A percentile compares a stretch with the other conserved stretches of the same genome.
Conservation (phyloP, 1,140 invertebrate genomes). For the Lordiphosa collinella region DNA sequence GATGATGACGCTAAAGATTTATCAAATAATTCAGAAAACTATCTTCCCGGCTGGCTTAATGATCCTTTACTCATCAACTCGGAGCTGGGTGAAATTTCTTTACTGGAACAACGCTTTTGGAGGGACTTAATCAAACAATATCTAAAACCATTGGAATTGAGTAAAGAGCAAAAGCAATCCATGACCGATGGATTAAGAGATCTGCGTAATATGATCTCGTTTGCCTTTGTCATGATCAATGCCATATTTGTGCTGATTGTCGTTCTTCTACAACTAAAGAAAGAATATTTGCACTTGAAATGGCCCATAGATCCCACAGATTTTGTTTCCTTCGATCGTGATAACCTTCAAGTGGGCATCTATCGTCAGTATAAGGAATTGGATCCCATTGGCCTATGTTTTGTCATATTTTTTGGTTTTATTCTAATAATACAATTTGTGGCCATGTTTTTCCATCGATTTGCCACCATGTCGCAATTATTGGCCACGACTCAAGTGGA, state of each 20-base stretch:
- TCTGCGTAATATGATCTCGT: slow-evolving; percentile 86
- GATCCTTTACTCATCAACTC: slow-evolving; percentile 84
- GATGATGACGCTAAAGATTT: slow-evolving; percentile 11
- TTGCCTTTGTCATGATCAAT: slow-evolving; percentile 92
- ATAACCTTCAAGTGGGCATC: slow-evolving; percentile 80
- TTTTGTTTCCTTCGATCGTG: slow-evolving; percentile 83
- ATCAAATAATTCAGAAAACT: slow-evolving; percentile 24
- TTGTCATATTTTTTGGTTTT: slow-evolving; percentile 87
- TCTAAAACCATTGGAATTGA: slow-evolving; percentile 85
- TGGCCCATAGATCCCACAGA: slow-evolving; percentile 86
- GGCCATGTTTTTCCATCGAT: slow-evolving; percentile 92
- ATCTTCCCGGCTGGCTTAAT: slow-evolving; percentile 86
- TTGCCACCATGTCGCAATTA: slow-evolving; percentile 91
- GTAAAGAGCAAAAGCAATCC: slow-evolving; percentile 82
- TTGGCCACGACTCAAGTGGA: slow-evolving; percentile 86
- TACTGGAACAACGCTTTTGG: slow-evolving; percentile 87
- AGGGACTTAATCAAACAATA: slow-evolving; percentile 87
- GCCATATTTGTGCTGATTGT: slow-evolving; percentile 90
- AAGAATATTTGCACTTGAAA: slow-evolving; percentile 85
- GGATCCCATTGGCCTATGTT: slow-evolving; percentile 89
- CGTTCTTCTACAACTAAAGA: slow-evolving; percentile 89
- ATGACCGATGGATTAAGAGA: slow-evolving; percentile 83
- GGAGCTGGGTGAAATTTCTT: slow-evolving; percentile 83
- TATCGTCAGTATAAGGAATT: slow-evolving; percentile 83
- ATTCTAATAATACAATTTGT: slow-evolving; percentile 89